These are phyloP conservation scores for Meloidogyne exigua DNA, from an alignment of 1,140 invertebrate species.

Conservation along the genomic window DNA sequence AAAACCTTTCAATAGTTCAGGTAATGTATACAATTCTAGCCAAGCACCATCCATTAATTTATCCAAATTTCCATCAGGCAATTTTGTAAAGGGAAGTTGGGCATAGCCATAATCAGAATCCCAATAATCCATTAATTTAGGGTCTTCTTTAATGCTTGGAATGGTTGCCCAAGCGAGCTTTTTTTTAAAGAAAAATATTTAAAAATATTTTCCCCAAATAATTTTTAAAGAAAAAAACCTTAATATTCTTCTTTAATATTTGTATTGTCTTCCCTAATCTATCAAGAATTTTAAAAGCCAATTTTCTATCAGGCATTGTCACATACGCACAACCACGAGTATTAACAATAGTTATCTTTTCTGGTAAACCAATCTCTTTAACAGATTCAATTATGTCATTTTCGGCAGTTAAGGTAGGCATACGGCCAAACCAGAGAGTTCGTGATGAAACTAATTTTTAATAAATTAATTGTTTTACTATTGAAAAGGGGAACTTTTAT, in stretches of 20 bases:
- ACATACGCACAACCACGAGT: conserved; percentile 48
- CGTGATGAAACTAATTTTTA: conserved; percentile 41
- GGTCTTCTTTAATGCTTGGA: conserved; percentile 34
- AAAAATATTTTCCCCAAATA: too few species aligned
- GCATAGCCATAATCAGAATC: conserved; percentile 37
- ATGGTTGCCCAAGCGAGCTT: conserved; percentile 47
- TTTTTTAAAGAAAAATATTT: background rate
- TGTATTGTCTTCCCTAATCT: conserved; percentile 29
- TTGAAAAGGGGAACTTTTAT: too few species aligned
- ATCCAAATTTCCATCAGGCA: conserved; percentile 35
- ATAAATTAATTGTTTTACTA: too few species aligned
- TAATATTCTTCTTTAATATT: conserved; percentile 33
- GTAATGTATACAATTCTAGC: conserved; percentile 45
- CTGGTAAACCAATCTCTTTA: conserved; percentile 74
- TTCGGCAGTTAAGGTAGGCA: conserved; percentile 69
- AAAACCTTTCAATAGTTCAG: conserved; percentile 40
- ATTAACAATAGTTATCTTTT: conserved; percentile 65
- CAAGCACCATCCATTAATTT: conserved; percentile 43
- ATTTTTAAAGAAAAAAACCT: conserved; percentile 34
- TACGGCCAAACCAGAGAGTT: conserved; percentile 53
- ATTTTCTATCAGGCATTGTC: conserved; percentile 47
- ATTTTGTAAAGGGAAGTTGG: conserved; percentile 41
- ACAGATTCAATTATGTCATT: conserved; percentile 81
- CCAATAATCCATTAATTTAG: conserved; percentile 40
- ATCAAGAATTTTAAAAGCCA: conserved; percentile 52